Percentiles rank a stretch among this genome's conserved stretches.
phyloP scores from a whole-genome alignment of 1,140 invertebrate species.

The Chymomyza costata region DNA sequence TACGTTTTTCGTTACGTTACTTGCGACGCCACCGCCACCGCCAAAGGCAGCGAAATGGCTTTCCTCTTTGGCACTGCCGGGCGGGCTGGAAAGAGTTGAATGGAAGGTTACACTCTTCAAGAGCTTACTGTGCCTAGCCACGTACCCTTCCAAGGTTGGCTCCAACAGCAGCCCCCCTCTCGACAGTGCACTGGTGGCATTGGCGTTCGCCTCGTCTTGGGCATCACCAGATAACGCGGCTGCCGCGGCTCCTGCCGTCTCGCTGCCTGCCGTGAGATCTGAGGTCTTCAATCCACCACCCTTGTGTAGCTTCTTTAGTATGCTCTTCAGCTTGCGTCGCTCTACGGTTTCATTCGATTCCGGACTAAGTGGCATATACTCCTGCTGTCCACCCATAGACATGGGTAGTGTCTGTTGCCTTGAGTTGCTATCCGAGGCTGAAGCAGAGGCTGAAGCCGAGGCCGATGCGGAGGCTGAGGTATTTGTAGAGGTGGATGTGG shows the following conservation, averaged over 20 bases:
- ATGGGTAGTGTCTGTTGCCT: no score
- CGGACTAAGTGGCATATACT: constrained; percentile 78
- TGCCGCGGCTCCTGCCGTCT: constrained; percentile 55
- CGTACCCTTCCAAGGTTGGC: constrained; percentile 90
- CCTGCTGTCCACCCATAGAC: constrained; percentile 30
- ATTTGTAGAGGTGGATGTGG: constrained; percentile 46
- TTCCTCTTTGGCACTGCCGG: constrained; percentile 77
- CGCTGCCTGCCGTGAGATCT: neutral
- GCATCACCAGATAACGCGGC: constrained; percentile 73
- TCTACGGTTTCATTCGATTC: constrained; percentile 90
- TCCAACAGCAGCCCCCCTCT: constrained; percentile 72
- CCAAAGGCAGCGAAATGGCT: constrained; percentile 40
- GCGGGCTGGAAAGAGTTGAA: constrained; percentile 87
- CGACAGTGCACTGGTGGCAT: constrained; percentile 8
- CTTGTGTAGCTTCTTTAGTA: constrained; percentile 83
- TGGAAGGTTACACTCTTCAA: constrained; percentile 93
- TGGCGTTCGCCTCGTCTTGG: constrained; percentile 77
- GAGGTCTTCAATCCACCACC: constrained; percentile 11
- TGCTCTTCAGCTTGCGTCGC: constrained; percentile 87
- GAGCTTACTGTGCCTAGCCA: constrained; percentile 89
- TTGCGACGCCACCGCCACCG: constrained; percentile 19
- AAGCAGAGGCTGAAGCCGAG: constrained; percentile 28
- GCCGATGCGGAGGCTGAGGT: constrained; percentile 48
- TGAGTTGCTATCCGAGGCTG: constrained; percentile 65
- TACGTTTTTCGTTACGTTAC: constrained; percentile 14